Evolutionary conservation across 2,113 vertebrate species (phyloP), one percentile per base, ranked within the genome.

Genomic region (Pogonocichla stellata): DNA sequence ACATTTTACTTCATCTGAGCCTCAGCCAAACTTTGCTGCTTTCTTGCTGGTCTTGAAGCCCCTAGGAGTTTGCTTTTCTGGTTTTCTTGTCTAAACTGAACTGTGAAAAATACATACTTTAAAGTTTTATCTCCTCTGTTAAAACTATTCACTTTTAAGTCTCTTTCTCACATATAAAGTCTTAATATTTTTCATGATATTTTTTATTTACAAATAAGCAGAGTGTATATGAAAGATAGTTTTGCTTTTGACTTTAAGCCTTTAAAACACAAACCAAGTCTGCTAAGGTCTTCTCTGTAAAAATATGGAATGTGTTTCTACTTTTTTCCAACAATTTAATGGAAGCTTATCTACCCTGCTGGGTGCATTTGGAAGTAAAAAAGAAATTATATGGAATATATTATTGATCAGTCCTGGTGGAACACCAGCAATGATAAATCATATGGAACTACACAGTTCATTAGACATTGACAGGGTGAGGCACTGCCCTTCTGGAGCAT

Each of bases 401-500:
- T 88, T 97, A 97, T 97, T 95, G 97, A 96, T 96, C 84, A 89
- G 86, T 97, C 94, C 82, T 93, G 50, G 90, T 90, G 81, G 72
- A 93, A 87, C 61, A 96, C 86, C 58, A 88, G 53, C 92, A 96
- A 83, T 20, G 66, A 92, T 91, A 93, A 96, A 94, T 96, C 91
- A 88, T 75, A 92, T 42, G 36, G 91, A 89, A 91, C 70, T 90
- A 67, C 67, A 92, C 95, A 94, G 84, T 96, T 98, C 96, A 96
- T 97, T 97, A 97, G 95, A 89, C 75, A 96, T 96, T 92, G 93
- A 96, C 79, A 91, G 77, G 93, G 87, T 80, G 82, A 95, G 80
- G 75, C 54, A 86, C 69, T 62, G 83, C 62, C 78, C 62, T 83
- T 89, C 79, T 88, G 88, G 34, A 94, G 54, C 34, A 38, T 57